A percentile compares a stretch with the other conserved stretches of the same genome.
phyloP scores from a whole-genome alignment of 2,113 vertebrate genomes.

The Chloroceryle aenea region DNA sequence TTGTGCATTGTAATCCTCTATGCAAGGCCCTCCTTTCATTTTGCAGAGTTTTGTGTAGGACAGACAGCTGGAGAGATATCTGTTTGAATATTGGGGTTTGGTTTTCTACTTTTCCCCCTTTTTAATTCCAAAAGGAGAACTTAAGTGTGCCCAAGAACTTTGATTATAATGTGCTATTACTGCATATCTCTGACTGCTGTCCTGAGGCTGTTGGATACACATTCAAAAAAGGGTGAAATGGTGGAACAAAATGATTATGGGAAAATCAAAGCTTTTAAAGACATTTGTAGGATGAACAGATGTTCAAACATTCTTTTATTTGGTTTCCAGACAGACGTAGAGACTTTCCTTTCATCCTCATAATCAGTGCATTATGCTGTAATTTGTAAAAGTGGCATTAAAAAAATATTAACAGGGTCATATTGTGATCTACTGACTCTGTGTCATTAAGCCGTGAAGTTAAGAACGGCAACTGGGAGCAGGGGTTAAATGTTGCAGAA shows the following conservation, averaged over 20 bases:
- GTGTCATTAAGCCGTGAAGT: slow-evolving; percentile 58
- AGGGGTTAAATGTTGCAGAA: slow-evolving; percentile 59
- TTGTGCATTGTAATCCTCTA: not conserved
- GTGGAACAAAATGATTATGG: slow-evolving; percentile 63
- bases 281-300: slow-evolving; percentile 69
- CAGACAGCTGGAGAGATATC: not conserved
- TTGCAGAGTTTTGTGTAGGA: not conserved
- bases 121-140: slow-evolving; percentile 15
- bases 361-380: slow-evolving; percentile 74
- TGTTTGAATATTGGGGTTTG: not conserved
- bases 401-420: slow-evolving; percentile 71
- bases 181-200: slow-evolving; percentile 69
- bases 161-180: slow-evolving; percentile 63
- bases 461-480: slow-evolving; percentile 31
- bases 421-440: slow-evolving; percentile 67
- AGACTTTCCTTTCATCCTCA: slow-evolving; percentile 73
- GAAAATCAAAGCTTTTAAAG: slow-evolving; percentile 73
- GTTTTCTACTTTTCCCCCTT: not conserved
- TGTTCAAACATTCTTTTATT: slow-evolving; percentile 66
- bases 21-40: not conserved
- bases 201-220: slow-evolving; percentile 63
- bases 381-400: slow-evolving; percentile 79
- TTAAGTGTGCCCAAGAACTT: slow-evolving; percentile 40
- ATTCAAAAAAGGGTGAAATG: slow-evolving; percentile 64
- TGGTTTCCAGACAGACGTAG: slow-evolving; percentile 68